Evolutionary conservation across 2,888 invertebrate genomes (phyloP).

Genomic region (Orthonevra nobilis): DNA sequence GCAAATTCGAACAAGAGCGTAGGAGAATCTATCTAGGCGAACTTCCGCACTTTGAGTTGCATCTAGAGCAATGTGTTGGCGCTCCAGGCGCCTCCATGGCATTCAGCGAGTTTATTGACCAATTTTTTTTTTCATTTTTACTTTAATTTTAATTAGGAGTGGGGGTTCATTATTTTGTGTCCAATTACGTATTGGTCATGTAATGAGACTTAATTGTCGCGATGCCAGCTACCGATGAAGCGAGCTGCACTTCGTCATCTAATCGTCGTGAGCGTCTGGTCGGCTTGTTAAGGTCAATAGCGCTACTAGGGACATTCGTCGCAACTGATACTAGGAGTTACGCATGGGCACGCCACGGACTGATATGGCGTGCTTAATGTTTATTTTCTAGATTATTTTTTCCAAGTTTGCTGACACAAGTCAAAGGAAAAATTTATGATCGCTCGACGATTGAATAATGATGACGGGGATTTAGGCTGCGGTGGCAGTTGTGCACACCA

Average conservation of each 20-base stretch:
- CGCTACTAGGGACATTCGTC: slow-evolving; percentile 45
- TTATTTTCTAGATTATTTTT: not conserved
- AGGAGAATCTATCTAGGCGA: slow-evolving; percentile 14
- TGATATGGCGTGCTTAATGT: slow-evolving; percentile 23
- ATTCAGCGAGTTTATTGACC: slow-evolving; percentile 56
- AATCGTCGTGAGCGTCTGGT: slow-evolving; percentile 26
- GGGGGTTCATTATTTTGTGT: slow-evolving; percentile 47
- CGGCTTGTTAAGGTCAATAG: slow-evolving; percentile 56
- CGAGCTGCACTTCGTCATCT: slow-evolving; percentile 19
- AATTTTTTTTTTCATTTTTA: too few species aligned
- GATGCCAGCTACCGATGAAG: slow-evolving; percentile 1
- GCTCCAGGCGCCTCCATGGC: slow-evolving; percentile 5
- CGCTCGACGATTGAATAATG: slow-evolving; percentile 61
- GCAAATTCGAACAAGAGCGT: slow-evolving; percentile 1
- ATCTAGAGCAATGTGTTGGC: not conserved
- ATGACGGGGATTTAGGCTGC: slow-evolving; percentile 62
- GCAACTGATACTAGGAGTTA: slow-evolving; percentile 16
- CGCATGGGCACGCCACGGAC: not conserved
- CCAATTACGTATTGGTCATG: slow-evolving; percentile 27
- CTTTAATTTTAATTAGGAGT: slow-evolving; percentile 45
- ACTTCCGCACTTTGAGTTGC: slow-evolving; percentile 39
- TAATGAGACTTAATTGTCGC: slow-evolving; percentile 27
- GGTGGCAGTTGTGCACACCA: slow-evolving; percentile 59
- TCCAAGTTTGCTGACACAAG: slow-evolving; percentile 45
- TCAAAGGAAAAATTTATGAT: slow-evolving; percentile 66